Evolutionary conservation across 2,113 vertebrate species (phyloP).

Genomic region (Plecturocebus donacophilus): DNA sequence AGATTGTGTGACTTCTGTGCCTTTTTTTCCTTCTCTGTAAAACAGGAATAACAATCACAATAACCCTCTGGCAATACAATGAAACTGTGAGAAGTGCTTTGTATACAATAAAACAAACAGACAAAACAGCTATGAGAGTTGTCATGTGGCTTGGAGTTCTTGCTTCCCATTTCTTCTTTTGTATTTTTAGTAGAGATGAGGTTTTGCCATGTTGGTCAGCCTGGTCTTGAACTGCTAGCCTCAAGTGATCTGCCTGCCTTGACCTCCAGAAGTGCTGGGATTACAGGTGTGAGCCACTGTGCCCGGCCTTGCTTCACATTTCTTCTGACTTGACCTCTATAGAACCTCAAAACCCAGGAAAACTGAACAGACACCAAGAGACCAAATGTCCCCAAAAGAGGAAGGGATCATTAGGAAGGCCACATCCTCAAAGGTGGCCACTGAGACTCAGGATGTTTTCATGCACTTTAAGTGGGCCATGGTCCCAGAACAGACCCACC

Average conservation of each 20-base stretch:
- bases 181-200: too few relatives aligned
- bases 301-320: not conserved
- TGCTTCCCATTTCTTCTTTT: not conserved
- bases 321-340: not conserved
- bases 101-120: slow-evolving; percentile 19
- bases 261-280: too few relatives aligned
- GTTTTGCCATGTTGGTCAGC: too few relatives aligned
- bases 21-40: not conserved
- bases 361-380: not conserved
- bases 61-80: not conserved
- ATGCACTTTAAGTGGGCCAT: not conserved
- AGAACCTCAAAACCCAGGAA: not conserved
- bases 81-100: not conserved
- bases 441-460: not conserved
- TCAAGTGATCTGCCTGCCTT: too few relatives aligned
- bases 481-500: not conserved
- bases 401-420: not conserved
- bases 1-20: not conserved
- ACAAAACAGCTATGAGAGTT: not conserved
- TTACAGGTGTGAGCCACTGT: too few relatives aligned
- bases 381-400: not conserved
- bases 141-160: not conserved
- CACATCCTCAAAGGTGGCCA: not conserved
- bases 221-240: too few relatives aligned
- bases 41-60: slow-evolving; percentile 34